Conservation (phyloP, 2,888 invertebrate species). For the Tenodera sinensis region DNA sequence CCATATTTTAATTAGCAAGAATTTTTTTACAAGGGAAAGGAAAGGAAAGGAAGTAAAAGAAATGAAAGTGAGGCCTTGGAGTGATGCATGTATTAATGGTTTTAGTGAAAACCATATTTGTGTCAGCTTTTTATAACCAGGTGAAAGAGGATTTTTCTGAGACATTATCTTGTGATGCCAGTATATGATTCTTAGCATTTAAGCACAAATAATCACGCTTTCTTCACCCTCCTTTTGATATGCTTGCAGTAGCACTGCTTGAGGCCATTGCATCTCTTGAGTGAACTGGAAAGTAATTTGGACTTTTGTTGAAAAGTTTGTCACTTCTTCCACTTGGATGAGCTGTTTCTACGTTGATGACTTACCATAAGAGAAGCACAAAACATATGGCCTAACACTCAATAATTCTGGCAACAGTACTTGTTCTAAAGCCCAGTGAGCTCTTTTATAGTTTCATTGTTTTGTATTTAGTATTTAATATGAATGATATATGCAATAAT, state of each 20-base stretch:
- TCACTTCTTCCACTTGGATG: not conserved
- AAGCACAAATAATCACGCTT: not conserved
- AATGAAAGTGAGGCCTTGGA: not conserved
- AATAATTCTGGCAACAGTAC: not conserved
- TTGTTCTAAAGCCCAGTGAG: not conserved
- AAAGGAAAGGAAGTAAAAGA: not conserved
- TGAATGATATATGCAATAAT: not conserved
- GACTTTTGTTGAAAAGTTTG: not conserved
- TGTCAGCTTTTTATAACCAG: not conserved
- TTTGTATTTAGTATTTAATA: not conserved
- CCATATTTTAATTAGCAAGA: not conserved
- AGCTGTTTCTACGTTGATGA: not conserved
- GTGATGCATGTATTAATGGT: not conserved
- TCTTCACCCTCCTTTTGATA: not conserved
- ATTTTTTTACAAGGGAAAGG: not conserved
- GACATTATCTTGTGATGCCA: not conserved
- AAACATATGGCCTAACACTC: not conserved
- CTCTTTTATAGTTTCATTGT: not conserved
- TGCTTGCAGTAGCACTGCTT: not conserved
- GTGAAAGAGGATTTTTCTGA: not conserved
- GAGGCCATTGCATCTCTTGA: not conserved
- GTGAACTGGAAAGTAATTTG: not conserved
- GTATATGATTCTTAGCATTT: not conserved
- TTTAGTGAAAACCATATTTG: not conserved
- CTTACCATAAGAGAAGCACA: not conserved